Base-by-base conservation (phyloP, 2,797 vertebrate genomes). In the Botia kubotai region DNA sequence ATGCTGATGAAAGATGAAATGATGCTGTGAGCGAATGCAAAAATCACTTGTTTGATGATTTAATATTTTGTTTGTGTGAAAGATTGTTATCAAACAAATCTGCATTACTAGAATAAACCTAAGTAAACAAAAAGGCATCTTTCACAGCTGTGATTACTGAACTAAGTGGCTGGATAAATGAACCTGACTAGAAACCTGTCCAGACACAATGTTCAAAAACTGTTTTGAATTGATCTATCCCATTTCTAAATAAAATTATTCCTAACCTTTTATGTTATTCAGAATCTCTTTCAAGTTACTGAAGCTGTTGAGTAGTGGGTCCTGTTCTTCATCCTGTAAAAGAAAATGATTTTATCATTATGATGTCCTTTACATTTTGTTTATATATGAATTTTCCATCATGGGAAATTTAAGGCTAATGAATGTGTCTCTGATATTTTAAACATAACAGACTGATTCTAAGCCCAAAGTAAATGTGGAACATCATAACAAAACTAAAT, bases 261-360 rank as follows among this genome's bases (percentile, higher is more conserved):
- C 77, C 93, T 86, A 91, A 99, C 98, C 96, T 93, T 94, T 96
- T 77, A 97, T 95, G 85, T 84, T 95, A 92, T 97, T 98, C 87
- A 99, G 95, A 68, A 96, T 91, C 83, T 99, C 97, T 91, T 98
- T 99, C 57, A 99, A 93, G 65, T 96, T 88, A 83, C 95, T 94
- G 87, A 99, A 99, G 90, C 96, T 98, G 92, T 96, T 96, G 71
- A 99, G 94, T 84, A 99, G 91, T n/a, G 98, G 98, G 86, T 99
- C 98, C 80, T 98, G 96, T 87, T 99, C 98, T 95, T 98, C 98
- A 91, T 99, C 98, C 98, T 99, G 85, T 10, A 2, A 73, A 14
- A 71, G 12, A 46, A 74, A 62, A 62, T 26, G 11, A 58, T 46
- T 46, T 12, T 23, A 17, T 63, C 43, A 46, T 19, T 57, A n/a